Conservation (phyloP, 1,140 invertebrate species). For the Saccostrea glomerata region DNA sequence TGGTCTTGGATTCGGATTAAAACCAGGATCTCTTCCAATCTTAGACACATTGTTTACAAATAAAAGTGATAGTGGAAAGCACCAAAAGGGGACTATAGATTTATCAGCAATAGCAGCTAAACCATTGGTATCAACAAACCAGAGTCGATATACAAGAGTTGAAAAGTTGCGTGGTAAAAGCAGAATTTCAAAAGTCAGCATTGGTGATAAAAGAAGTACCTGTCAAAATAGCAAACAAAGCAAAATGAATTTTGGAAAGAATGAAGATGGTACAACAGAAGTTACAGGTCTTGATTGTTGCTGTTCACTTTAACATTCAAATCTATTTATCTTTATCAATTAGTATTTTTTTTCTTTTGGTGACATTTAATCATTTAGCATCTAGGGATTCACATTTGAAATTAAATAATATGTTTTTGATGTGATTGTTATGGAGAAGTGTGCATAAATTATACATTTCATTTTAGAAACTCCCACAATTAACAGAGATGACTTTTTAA, state of each 20-base stretch:
- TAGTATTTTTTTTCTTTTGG: no score
- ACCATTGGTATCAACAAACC: constrained; percentile 23
- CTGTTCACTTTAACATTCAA: no score
- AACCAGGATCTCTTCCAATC: constrained; percentile 53
- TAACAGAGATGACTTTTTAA: constrained; percentile 61
- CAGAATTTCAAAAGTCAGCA: not conserved
- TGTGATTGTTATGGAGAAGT: no score
- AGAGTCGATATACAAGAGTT: not conserved
- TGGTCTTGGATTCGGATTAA: constrained; percentile 65
- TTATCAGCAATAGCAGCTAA: not conserved
- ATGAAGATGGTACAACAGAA: not conserved
- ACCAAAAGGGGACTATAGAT: not conserved
- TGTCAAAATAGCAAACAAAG: not conserved
- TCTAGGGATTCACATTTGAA: no score
- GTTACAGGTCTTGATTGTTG: not conserved
- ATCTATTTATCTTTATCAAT: no score
- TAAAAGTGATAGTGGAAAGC: not conserved
- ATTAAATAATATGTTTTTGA: no score
- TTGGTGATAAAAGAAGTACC: not conserved
- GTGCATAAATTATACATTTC: not conserved
- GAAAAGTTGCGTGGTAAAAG: constrained; percentile 20
- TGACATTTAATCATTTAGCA: no score
- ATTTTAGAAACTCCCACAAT: not conserved
- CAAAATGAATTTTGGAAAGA: not conserved
- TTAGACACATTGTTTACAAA: constrained; percentile 1